Evolutionary conservation across 2,797 vertebrate species (phyloP).

Genomic region (Brachymystax lenok): DNA sequence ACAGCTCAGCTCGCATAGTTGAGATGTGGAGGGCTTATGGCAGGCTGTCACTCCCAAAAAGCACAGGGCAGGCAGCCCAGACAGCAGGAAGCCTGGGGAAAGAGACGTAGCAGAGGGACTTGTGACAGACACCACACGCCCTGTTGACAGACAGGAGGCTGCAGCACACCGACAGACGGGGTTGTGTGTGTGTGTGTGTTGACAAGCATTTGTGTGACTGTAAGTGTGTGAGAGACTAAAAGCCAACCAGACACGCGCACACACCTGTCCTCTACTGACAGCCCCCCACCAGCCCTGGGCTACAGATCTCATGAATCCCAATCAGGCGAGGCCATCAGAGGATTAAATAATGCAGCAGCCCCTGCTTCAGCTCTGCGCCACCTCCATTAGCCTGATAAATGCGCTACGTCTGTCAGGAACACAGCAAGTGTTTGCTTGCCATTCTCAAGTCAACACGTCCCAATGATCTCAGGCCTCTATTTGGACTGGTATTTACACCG

Average conservation of each 20-base stretch:
- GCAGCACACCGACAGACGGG: neutral
- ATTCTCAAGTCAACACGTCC: slow-evolving; percentile 21
- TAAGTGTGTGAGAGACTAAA: neutral
- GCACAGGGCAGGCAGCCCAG: slow-evolving; percentile 12
- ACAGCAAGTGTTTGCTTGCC: slow-evolving; percentile 31
- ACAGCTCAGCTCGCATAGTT: slow-evolving; percentile 7
- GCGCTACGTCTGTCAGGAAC: slow-evolving; percentile 20
- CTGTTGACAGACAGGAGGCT: slow-evolving; percentile 14
- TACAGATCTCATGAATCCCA: slow-evolving; percentile 58
- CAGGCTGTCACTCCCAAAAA: slow-evolving; percentile 18
- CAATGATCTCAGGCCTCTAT: slow-evolving; percentile 29
- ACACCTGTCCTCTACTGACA: slow-evolving; percentile 41
- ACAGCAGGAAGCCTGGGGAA: neutral
- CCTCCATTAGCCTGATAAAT: slow-evolving; percentile 58
- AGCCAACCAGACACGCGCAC: slow-evolving; percentile 8
- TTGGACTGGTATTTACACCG: neutral
- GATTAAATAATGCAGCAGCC: slow-evolving; percentile 59
- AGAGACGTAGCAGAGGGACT: slow-evolving; percentile 1
- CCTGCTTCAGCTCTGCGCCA: neutral
- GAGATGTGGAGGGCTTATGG: slow-evolving; percentile 18
- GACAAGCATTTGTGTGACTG: no score
- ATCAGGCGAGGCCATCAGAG: slow-evolving; percentile 52
- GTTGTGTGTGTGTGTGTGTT: neutral
- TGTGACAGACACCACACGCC: slow-evolving; percentile 30
- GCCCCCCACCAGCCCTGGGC: slow-evolving; percentile 22